Evolutionary conservation across 2,797 vertebrate species (phyloP).

Genomic region (Alauda arvensis): DNA sequence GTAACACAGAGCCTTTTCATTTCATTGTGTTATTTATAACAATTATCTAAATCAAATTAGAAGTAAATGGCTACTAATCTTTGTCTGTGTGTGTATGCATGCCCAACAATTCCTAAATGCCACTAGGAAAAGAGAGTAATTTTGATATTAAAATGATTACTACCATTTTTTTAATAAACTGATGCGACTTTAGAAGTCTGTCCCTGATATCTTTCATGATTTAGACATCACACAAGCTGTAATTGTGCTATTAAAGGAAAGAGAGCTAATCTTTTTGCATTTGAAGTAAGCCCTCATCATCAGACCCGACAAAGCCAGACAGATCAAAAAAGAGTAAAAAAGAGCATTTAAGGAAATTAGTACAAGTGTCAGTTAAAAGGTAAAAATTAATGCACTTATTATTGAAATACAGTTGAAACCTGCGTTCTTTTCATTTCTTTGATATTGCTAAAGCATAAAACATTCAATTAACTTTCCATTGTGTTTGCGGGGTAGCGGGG

Average conservation of each 20-base stretch:
- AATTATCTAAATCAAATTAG: slow-evolving; percentile 52
- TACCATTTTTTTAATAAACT: slow-evolving; percentile 75
- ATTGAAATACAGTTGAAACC: slow-evolving; percentile 80
- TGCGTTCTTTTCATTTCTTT: slow-evolving; percentile 78
- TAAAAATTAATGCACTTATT: slow-evolving; percentile 81
- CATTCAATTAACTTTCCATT: slow-evolving; percentile 82
- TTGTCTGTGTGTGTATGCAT: neutral
- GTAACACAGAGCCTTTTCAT: slow-evolving; percentile 28
- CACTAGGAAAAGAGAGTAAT: slow-evolving; percentile 70
- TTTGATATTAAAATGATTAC: slow-evolving; percentile 76
- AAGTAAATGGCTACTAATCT: slow-evolving; percentile 40
- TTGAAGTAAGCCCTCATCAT: slow-evolving; percentile 78
- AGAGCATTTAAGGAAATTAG: slow-evolving; percentile 81
- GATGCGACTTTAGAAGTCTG: slow-evolving; percentile 71
- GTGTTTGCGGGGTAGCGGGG: slow-evolving; percentile 59
- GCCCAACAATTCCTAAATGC: slow-evolving; percentile 62
- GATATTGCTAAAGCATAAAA: slow-evolving; percentile 77
- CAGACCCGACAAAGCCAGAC: slow-evolving; percentile 77
- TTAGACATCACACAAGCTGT: slow-evolving; percentile 76
- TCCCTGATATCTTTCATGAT: slow-evolving; percentile 74
- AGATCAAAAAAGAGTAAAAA: slow-evolving; percentile 79
- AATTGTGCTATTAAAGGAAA: slow-evolving; percentile 78
- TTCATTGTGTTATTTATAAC: slow-evolving; percentile 59
- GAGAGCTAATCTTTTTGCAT: slow-evolving; percentile 80
- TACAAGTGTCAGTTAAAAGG: slow-evolving; percentile 82